phyloP scores from a whole-genome alignment of 2,113 vertebrate species.

The Limanda limanda region DNA sequence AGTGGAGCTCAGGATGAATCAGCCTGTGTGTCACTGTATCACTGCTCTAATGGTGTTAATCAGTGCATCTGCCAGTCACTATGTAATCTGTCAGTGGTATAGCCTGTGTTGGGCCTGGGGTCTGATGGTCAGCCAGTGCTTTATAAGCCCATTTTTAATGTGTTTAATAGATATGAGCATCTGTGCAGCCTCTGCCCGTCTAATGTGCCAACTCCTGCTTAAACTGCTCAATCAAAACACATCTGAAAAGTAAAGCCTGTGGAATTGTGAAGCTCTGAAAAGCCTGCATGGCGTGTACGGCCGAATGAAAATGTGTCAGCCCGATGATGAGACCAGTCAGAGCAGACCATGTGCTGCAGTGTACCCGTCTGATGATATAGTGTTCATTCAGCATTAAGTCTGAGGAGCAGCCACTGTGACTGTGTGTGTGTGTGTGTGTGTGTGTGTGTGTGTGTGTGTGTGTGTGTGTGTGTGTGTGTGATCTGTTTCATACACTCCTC shows the following conservation, averaged over 20 bases:
- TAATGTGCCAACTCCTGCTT: constrained; percentile 7
- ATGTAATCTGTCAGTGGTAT: not conserved
- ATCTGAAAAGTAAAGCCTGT: not conserved
- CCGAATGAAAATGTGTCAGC: constrained; percentile 6
- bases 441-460: too few relatives aligned
- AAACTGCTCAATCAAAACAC: constrained; percentile 11
- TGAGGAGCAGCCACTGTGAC: constrained; percentile 18
- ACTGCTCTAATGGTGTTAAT: constrained; percentile 31
- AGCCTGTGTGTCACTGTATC: constrained; percentile 6
- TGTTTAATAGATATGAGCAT: constrained; percentile 46
- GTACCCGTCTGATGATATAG: constrained; percentile 2
- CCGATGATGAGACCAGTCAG: constrained; percentile 35
- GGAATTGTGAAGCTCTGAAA: not conserved
- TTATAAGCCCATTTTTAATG: constrained; percentile 26
- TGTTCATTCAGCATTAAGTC: constrained; percentile 17
- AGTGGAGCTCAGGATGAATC: constrained; percentile 8
- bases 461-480: too few relatives aligned
- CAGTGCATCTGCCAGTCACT: constrained; percentile 52
- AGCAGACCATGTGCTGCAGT: constrained; percentile 21
- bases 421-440: too few relatives aligned
- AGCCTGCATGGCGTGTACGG: not conserved
- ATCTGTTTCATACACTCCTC: constrained; percentile 15
- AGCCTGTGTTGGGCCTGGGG: constrained; percentile 13
- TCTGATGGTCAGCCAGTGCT: constrained; percentile 23
- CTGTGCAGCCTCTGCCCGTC: constrained; percentile 39